A percentile compares a stretch with the other conserved stretches of the same genome.
phyloP scores from a whole-genome alignment of 2,888 invertebrate genomes.

The Eupithecia subfuscata region DNA sequence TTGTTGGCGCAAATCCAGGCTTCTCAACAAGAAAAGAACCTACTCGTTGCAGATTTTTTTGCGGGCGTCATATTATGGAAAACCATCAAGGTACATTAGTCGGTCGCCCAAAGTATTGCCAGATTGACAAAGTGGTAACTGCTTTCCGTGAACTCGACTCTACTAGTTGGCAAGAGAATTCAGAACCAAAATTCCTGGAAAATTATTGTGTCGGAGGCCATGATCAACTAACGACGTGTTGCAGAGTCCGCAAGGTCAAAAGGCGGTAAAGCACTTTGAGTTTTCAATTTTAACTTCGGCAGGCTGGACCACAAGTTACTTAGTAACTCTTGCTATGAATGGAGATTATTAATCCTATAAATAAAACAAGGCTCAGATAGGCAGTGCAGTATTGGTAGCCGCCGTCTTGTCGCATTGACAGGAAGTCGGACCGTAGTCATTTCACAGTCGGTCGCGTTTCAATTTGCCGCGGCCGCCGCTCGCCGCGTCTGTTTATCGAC shows the following conservation, averaged over 20 bases:
- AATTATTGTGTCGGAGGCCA: background rate
- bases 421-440: slow-evolving; percentile 75
- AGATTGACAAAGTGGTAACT: background rate
- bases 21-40: background rate
- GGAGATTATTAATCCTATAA: background rate
- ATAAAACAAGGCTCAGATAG: slow-evolving; percentile 10
- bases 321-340: background rate
- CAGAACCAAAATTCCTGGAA: background rate
- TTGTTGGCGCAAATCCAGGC: background rate
- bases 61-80: background rate
- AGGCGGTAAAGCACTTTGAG: too few relatives aligned
- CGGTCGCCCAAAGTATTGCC: background rate
- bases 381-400: slow-evolving; percentile 49
- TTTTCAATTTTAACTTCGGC: background rate
- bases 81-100: background rate
- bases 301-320: background rate
- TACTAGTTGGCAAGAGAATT: background rate
- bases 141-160: too few relatives aligned
- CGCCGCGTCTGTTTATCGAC: slow-evolving; percentile 71
- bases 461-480: slow-evolving; percentile 77
- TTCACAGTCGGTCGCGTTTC: slow-evolving; percentile 81
- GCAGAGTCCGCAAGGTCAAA: too few relatives aligned
- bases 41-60: background rate
- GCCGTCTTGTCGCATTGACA: slow-evolving; percentile 59
- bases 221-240: background rate